These are phyloP conservation scores for Synaphobranchus kaupii DNA, from an alignment of 2,797 vertebrate genomes.

Conservation along the genomic window DNA sequence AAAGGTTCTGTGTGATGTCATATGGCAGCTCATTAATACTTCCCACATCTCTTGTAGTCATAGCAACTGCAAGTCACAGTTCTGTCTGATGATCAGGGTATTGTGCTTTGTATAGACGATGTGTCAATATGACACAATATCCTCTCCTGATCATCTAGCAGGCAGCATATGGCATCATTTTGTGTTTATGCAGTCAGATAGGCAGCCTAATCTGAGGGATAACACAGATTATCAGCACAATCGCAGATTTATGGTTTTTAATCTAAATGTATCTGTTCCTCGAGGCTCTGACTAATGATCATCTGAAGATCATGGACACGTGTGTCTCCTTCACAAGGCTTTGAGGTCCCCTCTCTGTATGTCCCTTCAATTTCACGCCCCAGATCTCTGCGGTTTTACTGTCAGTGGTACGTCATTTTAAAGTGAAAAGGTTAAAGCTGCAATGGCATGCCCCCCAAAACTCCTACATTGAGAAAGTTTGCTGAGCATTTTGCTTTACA, in stretches of 20 bases:
- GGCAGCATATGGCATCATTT: background rate
- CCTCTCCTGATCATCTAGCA: background rate
- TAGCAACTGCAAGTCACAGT: background rate
- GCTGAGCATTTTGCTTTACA: too few species aligned
- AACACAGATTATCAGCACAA: background rate
- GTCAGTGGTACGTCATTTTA: background rate
- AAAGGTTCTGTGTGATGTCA: background rate
- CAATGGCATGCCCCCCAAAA: background rate
- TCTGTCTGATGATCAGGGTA: background rate
- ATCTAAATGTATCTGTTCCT: background rate
- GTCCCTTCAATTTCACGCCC: background rate
- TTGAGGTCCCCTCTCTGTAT: background rate
- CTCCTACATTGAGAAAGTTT: background rate
- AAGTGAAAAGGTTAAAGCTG: background rate
- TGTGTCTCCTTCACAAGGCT: background rate
- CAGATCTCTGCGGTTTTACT: background rate
- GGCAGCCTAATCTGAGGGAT: background rate
- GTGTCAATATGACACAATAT: background rate
- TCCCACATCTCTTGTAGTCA: background rate
- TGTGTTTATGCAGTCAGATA: background rate
- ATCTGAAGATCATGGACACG: background rate
- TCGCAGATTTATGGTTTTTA: background rate
- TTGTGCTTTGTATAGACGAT: background rate
- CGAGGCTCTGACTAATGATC: background rate
- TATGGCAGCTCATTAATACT: background rate